phyloP scores from a whole-genome alignment of 2,888 invertebrate genomes.

The Agapetus fuscipes region DNA sequence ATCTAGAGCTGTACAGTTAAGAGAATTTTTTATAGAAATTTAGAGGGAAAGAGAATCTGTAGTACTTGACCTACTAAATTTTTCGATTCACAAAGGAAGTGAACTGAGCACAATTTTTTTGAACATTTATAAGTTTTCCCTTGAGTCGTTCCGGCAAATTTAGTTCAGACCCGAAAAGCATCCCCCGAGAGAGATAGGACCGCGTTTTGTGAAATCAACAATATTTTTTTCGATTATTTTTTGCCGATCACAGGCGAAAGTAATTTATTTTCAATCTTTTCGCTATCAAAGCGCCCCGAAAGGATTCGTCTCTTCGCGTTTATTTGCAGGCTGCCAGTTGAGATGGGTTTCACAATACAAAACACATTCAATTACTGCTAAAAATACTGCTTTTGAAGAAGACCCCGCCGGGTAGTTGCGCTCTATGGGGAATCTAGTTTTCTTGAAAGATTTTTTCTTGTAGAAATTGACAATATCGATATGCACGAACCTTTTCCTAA shows the following conservation, averaged over 20 bases:
- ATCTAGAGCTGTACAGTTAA: too few relatives aligned
- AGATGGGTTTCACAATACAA: conserved; percentile 2
- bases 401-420: conserved; percentile 3
- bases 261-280: conserved; percentile 16
- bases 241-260: conserved; percentile 9
- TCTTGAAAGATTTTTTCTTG: too few relatives aligned
- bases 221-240: conserved; percentile 19
- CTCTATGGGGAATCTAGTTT: too few relatives aligned
- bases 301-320: conserved; percentile 8
- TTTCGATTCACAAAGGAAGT: too few relatives aligned
- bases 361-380: conserved; percentile 1
- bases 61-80: too few relatives aligned
- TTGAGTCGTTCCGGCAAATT: conserved; percentile 11
- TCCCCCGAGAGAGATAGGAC: conserved; percentile 7
- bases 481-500: too few relatives aligned
- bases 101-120: too few relatives aligned
- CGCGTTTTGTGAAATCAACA: conserved; percentile 10
- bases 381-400: conserved; percentile 2
- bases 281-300: conserved; percentile 7
- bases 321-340: conserved; percentile 1
- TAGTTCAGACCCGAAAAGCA: conserved; percentile 7
- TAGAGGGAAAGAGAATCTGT: too few relatives aligned
- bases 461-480: too few relatives aligned
- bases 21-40: too few relatives aligned
- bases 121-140: too few relatives aligned